phyloP scores from a whole-genome alignment of 2,888 invertebrate genomes.

The Trissolcus brochymenae region DNA sequence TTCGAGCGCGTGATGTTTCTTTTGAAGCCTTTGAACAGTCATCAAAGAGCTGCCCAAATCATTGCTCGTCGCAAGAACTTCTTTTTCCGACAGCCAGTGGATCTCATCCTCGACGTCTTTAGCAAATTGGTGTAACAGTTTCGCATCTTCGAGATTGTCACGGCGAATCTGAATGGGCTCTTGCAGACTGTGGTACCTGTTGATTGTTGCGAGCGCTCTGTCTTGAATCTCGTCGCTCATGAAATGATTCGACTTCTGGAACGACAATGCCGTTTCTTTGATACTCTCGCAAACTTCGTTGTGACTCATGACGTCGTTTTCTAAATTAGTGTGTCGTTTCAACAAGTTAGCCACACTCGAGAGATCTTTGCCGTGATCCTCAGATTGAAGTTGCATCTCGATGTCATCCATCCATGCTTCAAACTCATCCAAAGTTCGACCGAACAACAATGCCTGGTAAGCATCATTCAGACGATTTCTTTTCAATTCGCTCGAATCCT shows the following conservation, averaged over 20 bases:
- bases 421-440: conserved; percentile 93
- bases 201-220: conserved; percentile 82
- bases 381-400: conserved; percentile 85
- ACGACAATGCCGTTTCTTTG: conserved; percentile 87
- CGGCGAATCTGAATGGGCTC: conserved; percentile 94
- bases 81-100: conserved; percentile 91
- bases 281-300: conserved; percentile 88
- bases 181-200: conserved; percentile 87
- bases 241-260: conserved; percentile 90
- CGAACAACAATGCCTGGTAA: conserved; percentile 92
- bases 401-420: conserved; percentile 95
- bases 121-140: conserved; percentile 90
- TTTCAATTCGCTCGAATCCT: conserved; percentile 88
- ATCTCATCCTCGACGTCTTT: conserved; percentile 95
- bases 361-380: conserved; percentile 92
- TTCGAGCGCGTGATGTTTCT: conserved; percentile 95
- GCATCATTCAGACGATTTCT: conserved; percentile 92
- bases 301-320: conserved; percentile 90
- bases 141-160: conserved; percentile 94
- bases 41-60: conserved; percentile 83
- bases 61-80: conserved; percentile 82
- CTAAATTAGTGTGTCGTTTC: conserved; percentile 88
- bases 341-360: conserved; percentile 89
- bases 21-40: conserved; percentile 91
- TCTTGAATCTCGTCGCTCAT: conserved; percentile 91